Percentiles rank a stretch among this genome's conserved stretches.
phyloP scores from a whole-genome alignment of 2,113 vertebrate genomes.

The Loxodonta africana region DNA sequence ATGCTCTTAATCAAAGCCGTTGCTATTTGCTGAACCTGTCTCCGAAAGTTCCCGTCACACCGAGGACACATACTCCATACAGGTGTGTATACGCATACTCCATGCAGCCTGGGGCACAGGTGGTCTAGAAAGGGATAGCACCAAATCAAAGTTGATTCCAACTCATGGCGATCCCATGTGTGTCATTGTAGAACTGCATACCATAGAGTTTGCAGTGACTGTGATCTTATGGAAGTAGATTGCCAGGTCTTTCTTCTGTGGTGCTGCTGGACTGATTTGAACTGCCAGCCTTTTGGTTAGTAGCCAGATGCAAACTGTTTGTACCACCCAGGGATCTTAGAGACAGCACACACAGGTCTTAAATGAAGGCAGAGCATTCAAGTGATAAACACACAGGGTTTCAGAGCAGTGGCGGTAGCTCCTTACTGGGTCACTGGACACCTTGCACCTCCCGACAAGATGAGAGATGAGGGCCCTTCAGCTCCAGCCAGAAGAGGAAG shows the following conservation, averaged over 20 bases:
- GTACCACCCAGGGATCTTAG: background rate
- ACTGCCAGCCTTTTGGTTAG: background rate
- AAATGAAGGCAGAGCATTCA: background rate
- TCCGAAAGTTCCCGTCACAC: background rate
- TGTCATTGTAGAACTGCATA: background rate
- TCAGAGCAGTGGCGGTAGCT: background rate
- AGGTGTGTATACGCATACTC: background rate
- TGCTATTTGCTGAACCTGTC: background rate
- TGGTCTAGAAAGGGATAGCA: background rate
- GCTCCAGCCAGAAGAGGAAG: background rate
- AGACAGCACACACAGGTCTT: fast-evolving
- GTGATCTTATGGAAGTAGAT: background rate
- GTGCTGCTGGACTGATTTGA: background rate
- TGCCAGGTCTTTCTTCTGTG: background rate
- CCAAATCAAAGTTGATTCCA: background rate
- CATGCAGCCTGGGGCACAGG: fast-evolving
- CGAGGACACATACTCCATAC: background rate
- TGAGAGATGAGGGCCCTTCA: background rate
- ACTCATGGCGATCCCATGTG: background rate
- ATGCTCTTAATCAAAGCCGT: background rate
- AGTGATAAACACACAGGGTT: background rate
- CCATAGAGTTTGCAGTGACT: background rate
- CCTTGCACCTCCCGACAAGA: fast-evolving
- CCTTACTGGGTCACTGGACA: fast-evolving
- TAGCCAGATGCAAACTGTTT: background rate